Base-by-base conservation (phyloP, 1,140 invertebrate species). In the Drosophila serrata region DNA sequence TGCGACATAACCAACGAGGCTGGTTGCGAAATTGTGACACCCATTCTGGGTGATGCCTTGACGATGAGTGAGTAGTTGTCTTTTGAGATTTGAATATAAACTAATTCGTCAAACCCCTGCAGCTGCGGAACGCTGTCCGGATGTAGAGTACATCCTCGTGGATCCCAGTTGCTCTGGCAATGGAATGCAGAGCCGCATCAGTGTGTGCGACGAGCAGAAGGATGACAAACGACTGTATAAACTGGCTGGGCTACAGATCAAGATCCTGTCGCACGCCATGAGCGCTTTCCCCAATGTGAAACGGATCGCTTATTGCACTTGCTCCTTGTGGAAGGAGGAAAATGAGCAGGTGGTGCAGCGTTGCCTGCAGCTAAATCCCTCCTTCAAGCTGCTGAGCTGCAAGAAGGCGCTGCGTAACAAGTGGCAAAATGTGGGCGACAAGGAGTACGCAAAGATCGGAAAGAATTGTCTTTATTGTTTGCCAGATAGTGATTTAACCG, bases 91-190 rank as follows among this genome's bases (percentile, higher is more conserved):
- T 15, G 6, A 9, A 60, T 17, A n/a, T 40, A 6, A 31, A 22
- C 45, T 46, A 12, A 11, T 33, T 6, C 15, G 12, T 24, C 6
- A 27, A 15, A 15, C 3, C 1, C 3, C 4, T 64, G 7, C 27
- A 92, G 91, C 78, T 75, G 42, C 45, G 1, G 29, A 43, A 0
- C 93, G 95, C 15, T 96, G 94, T 91, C 94, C 95, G 24, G 93
- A 96, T 87, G 96, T 99, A 0, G 95, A 98, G 92, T 98, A 98
- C 86, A 96, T 99, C 77, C 93, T 99, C 22, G 95, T 99, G 1
- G 99, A 99, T 94, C 98, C 98, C 6, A 98, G 97, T 64, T 99
- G 98, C 93, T 98, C 97, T 67, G 98, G 98, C 40, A 98, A 97
- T 93, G 99, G 99, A 39, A 96, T 96, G 91, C 84, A 94, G 6